Evolutionary conservation across 1,140 invertebrate species (phyloP).

Genomic region (Caenorhabditis briggsae): DNA sequence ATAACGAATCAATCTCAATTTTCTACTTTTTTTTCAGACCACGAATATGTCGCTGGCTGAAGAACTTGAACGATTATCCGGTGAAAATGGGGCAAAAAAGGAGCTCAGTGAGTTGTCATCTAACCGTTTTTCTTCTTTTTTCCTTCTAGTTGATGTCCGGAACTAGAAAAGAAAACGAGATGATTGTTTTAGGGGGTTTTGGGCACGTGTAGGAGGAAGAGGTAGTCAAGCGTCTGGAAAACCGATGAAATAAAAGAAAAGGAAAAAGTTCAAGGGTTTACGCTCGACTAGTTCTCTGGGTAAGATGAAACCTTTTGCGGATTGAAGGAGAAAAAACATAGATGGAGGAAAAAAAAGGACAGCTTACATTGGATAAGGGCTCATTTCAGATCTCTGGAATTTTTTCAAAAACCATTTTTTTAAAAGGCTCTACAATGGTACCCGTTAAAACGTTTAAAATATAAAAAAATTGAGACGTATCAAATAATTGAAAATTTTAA

Average conservation of each 20-base stretch:
- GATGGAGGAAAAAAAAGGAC: neutral
- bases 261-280: conserved; percentile 30
- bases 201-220: neutral
- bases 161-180: conserved; percentile 19
- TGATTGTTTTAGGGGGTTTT: neutral
- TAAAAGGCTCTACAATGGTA: neutral
- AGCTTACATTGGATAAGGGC: too few species aligned
- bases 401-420: neutral
- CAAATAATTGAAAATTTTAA: too few species aligned
- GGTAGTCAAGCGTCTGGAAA: conserved; percentile 54
- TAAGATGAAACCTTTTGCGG: conserved; percentile 1
- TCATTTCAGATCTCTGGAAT: too few species aligned
- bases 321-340: neutral
- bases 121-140: neutral
- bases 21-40: conserved; percentile 48
- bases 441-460: neutral
- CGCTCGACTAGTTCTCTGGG: neutral
- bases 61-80: conserved; percentile 57
- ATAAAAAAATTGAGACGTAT: too few species aligned
- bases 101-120: conserved; percentile 51
- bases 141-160: neutral
- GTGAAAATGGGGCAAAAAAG: conserved; percentile 50
- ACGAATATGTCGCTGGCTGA: conserved; percentile 58
- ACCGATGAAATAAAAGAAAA: conserved; percentile 8
- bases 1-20: neutral